phyloP scores from a whole-genome alignment of 1,140 invertebrate species.

The Prorops nasuta region DNA sequence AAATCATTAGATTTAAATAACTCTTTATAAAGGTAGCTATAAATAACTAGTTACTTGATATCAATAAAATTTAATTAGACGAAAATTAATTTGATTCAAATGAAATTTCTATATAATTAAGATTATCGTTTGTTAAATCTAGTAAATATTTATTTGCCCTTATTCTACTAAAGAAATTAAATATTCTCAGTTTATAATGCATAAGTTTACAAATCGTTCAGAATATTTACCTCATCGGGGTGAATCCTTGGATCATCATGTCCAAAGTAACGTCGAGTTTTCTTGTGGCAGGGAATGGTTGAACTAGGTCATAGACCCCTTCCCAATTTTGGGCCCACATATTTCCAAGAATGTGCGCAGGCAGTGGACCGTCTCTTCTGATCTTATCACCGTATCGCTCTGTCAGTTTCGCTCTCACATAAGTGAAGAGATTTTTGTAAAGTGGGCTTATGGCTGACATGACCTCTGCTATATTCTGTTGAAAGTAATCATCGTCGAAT shows the following conservation, averaged over 20 bases:
- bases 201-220: too few relatives aligned
- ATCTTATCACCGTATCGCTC: constrained; percentile 68
- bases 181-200: too few relatives aligned
- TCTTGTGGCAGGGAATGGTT: constrained; percentile 72
- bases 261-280: constrained; percentile 74
- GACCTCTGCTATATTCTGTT: constrained; percentile 67
- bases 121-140: too few relatives aligned
- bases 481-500: constrained; percentile 71
- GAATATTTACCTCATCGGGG: constrained; percentile 61
- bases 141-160: too few relatives aligned
- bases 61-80: too few relatives aligned
- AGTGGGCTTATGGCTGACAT: constrained; percentile 74
- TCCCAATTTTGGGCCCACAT: constrained; percentile 86
- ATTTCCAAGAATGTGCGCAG: constrained; percentile 77
- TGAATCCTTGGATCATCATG: constrained; percentile 73
- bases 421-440: constrained; percentile 84
- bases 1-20: too few relatives aligned
- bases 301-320: constrained; percentile 74
- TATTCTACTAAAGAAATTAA: too few relatives aligned
- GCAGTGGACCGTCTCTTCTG: constrained; percentile 70
- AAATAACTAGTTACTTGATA: too few relatives aligned
- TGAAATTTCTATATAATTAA: too few relatives aligned
- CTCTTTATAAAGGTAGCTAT: too few relatives aligned
- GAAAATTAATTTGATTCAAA: too few relatives aligned
- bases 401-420: constrained; percentile 72